Evolutionary conservation across 1,140 invertebrate species (phyloP), one percentile per base, ranked within the genome.

Genomic region (Penaeus japonicus): DNA sequence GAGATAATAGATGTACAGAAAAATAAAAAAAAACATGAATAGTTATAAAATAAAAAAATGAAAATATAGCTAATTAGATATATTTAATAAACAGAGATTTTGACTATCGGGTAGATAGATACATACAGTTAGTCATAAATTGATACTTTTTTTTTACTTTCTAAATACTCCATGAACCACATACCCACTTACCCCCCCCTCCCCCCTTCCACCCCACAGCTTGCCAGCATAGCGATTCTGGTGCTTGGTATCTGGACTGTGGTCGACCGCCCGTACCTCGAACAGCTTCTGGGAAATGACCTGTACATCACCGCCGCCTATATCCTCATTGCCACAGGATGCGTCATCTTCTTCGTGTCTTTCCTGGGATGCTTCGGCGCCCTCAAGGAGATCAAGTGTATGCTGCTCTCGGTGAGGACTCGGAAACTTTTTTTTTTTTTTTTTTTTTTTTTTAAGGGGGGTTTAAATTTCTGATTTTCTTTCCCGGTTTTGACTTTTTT

Each of bases 321-420:
- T 89, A 96, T 97, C 86, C 93, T 98, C 35, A 94, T 97, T 30
- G 95, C 94, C 4, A 96, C 96, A 70, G 97, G 97, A 17, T 94
- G 95, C 22, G 93, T 96, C 32, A 95, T 97, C 53, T 94, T 95
- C 89, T 91, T 98, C 57, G 95, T 97, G 35, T 96, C 96, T 5
- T 95, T 97, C 92, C 94, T 98, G 87, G 97, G 97, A 47, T 97
- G 97, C 92, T 93, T 97, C 78, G 97, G 97, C 24, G 96, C 97
- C 7, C 94, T 96, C 22, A 96, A 95, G 90, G 97, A 98, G 94
- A 95, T 98, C 84, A 97, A 97, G 92, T 98, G 96, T 92, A 95
- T 98, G 94, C 94, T 98, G 12, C 93, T 98, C 70, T 96, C 95
- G 92, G 97, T 97, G 93, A 94, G 94, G 92, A 73, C 18, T 75